Percentiles rank a stretch among this genome's conserved stretches.
These are phyloP conservation scores for Pterostichus madidus DNA, from an alignment of 2,888 invertebrate species.

Conservation along the genomic window DNA sequence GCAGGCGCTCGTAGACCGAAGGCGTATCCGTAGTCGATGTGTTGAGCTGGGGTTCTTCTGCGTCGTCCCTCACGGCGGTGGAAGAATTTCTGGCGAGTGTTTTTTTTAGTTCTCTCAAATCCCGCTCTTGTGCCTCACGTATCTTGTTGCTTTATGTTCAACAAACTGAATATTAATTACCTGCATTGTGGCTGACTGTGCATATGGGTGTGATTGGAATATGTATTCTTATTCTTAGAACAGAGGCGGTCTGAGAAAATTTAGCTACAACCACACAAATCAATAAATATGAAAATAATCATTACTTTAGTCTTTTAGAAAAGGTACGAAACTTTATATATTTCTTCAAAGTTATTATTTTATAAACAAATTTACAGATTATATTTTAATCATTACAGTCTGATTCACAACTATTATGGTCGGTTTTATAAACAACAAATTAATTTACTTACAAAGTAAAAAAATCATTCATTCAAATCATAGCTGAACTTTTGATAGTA, in stretches of 20 bases:
- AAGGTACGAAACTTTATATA: too few species aligned
- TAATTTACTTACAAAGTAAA: too few species aligned
- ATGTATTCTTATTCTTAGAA: conserved; percentile 28
- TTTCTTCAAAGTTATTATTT: too few species aligned
- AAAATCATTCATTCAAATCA: too few species aligned
- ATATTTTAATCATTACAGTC: too few species aligned
- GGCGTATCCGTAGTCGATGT: not conserved
- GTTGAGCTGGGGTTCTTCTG: not conserved
- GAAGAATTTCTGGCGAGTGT: conserved; percentile 20
- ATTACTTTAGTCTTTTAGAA: too few species aligned
- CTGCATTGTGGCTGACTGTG: conserved; percentile 36
- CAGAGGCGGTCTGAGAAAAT: conserved; percentile 17
- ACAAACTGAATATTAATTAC: conserved; percentile 62
- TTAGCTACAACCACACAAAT: not conserved
- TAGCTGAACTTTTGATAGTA: too few species aligned
- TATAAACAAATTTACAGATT: too few species aligned
- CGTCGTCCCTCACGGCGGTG: not conserved
- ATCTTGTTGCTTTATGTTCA: conserved; percentile 54
- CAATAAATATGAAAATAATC: not conserved
- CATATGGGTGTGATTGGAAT: conserved; percentile 59
- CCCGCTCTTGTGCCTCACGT: conserved; percentile 59
- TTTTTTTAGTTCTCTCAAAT: conserved; percentile 45
- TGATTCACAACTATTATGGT: too few species aligned
- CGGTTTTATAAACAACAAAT: too few species aligned
- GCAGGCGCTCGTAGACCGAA: conserved; percentile 15